These are phyloP conservation scores for Hypsibius dujardini DNA, from an alignment of 1,140 invertebrate species.

Conservation along the genomic window DNA sequence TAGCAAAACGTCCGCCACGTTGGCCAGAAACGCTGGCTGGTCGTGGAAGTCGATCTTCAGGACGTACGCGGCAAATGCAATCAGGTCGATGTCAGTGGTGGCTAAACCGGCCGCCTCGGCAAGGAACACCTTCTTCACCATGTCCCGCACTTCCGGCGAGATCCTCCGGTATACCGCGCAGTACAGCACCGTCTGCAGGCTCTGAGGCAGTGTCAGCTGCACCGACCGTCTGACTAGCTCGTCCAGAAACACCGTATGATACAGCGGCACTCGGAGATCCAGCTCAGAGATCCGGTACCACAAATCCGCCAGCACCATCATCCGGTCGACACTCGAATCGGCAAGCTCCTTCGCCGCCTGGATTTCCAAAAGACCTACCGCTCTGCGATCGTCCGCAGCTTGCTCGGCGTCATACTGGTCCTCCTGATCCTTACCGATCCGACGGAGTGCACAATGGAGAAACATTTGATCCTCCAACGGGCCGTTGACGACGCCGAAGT, in stretches of 20 bases:
- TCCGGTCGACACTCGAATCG: too few relatives aligned
- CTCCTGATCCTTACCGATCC: too few relatives aligned
- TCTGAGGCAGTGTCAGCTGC: not conserved
- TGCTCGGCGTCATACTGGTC: too few relatives aligned
- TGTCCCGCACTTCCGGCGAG: not conserved
- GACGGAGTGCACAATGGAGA: too few relatives aligned
- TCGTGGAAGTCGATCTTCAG: slow-evolving; percentile 4
- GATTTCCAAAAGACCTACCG: too few relatives aligned
- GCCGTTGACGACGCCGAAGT: too few relatives aligned
- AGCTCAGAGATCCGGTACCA: not conserved
- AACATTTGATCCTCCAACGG: too few relatives aligned
- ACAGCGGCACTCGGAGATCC: not conserved
- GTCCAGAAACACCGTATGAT: not conserved
- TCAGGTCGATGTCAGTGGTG: not conserved
- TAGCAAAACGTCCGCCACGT: not conserved
- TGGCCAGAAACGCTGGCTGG: not conserved
- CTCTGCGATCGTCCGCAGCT: too few relatives aligned
- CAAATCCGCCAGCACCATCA: not conserved
- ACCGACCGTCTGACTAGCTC: not conserved
- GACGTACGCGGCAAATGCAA: not conserved
- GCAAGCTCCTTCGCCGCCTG: too few relatives aligned
- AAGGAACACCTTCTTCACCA: not conserved
- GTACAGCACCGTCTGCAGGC: not conserved
- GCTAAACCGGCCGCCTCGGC: not conserved
- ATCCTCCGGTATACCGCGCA: not conserved